A percentile compares a stretch with the other conserved stretches of the same genome.
Evolutionary conservation across 2,888 invertebrate genomes (phyloP).

Genomic region (Atethmia centrago): DNA sequence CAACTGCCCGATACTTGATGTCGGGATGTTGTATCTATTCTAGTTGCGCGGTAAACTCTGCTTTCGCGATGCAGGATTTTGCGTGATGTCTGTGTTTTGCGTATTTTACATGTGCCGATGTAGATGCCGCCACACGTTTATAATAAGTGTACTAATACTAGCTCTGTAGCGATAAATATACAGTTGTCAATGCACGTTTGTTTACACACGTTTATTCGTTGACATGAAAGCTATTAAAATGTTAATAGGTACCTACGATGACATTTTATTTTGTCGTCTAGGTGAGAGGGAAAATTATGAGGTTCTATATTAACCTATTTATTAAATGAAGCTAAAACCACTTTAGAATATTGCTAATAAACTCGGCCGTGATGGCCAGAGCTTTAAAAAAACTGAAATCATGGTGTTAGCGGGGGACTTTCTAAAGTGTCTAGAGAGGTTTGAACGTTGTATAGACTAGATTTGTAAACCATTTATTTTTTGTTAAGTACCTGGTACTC

Average conservation of each 20-base stretch:
- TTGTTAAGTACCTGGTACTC: too few species aligned
- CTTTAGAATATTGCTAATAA: not conserved
- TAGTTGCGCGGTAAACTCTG: too few species aligned
- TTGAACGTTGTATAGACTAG: too few species aligned
- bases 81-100: too few species aligned
- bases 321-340: not conserved
- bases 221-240: constrained; percentile 34
- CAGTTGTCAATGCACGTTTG: not conserved
- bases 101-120: too few species aligned
- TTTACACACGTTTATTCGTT: constrained; percentile 21
- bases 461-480: too few species aligned
- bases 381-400: not conserved
- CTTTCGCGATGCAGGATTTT: too few species aligned
- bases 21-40: too few species aligned
- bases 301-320: not conserved
- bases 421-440: too few species aligned
- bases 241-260: constrained; percentile 20
- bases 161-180: constrained; percentile 4
- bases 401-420: too few species aligned
- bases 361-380: not conserved
- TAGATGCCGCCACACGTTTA: too few species aligned
- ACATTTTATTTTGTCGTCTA: constrained; percentile 23
- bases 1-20: too few species aligned
- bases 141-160: not conserved
- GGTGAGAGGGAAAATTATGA: constrained; percentile 5